Evolutionary conservation across 2,113 vertebrate species (phyloP).

Genomic region (Ovis canadensis): DNA sequence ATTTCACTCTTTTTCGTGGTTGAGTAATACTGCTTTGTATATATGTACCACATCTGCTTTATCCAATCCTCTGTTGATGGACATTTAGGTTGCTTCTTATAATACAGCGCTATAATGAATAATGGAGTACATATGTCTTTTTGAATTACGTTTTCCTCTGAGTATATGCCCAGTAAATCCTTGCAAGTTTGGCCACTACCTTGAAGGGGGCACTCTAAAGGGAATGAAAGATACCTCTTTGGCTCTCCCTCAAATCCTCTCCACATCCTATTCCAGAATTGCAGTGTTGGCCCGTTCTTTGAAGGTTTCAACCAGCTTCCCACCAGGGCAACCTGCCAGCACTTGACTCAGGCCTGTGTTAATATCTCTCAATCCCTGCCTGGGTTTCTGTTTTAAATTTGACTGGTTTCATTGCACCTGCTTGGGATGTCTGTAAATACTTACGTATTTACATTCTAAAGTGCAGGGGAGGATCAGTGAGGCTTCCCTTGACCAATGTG

Average conservation of each 20-base stretch:
- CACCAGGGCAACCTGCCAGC: neutral
- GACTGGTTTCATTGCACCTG: neutral
- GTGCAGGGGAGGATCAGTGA: neutral
- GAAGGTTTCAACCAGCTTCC: neutral
- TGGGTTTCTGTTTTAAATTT: neutral
- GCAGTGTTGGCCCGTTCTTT: neutral
- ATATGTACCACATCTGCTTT: neutral
- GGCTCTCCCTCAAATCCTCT: neutral
- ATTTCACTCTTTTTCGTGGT: neutral
- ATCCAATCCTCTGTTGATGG: neutral
- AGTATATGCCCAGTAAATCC: neutral
- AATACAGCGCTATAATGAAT: neutral
- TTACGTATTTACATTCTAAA: neutral
- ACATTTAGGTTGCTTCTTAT: neutral
- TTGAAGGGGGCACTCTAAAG: neutral
- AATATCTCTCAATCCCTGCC: neutral
- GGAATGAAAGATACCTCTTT: neutral
- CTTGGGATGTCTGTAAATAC: neutral
- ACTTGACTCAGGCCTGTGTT: neutral
- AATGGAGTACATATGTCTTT: neutral
- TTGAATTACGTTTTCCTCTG: neutral
- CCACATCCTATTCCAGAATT: neutral
- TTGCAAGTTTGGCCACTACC: neutral
- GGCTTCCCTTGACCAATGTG: neutral
- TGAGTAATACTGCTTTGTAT: neutral